Percentiles rank a stretch among this genome's conserved stretches.
phyloP scores from a whole-genome alignment of 2,797 vertebrate genomes.

The Danio jaintianensis region DNA sequence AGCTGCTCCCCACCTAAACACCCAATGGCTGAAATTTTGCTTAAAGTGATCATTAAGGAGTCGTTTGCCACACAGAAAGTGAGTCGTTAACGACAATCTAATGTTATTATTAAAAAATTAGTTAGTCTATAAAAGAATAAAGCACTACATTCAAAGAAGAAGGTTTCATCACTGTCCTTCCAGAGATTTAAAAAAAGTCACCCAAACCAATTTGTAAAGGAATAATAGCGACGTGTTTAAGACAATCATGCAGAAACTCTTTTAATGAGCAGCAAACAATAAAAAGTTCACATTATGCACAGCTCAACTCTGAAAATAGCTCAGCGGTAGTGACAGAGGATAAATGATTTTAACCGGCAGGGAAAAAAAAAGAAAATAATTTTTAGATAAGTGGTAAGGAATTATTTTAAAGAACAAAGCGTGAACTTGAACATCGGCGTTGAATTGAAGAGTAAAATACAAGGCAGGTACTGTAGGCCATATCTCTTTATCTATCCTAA shows the following conservation, averaged over 20 bases:
- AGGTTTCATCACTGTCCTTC: neutral
- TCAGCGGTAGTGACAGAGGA: neutral
- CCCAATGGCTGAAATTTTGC: neutral
- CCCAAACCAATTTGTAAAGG: slow-evolving; percentile 3
- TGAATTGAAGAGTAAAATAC: neutral
- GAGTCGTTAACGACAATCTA: neutral
- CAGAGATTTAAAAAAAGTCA: neutral
- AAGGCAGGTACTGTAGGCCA: neutral
- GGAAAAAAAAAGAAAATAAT: neutral
- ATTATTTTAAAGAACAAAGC: slow-evolving; percentile 34
- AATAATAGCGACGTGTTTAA: slow-evolving; percentile 5
- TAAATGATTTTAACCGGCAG: slow-evolving; percentile 28
- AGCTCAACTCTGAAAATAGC: slow-evolving; percentile 16
- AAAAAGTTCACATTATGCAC: slow-evolving; percentile 17
- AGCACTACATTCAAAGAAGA: slow-evolving; percentile 3
- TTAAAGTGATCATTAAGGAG: slow-evolving; percentile 2
- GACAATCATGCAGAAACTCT: slow-evolving; percentile 12
- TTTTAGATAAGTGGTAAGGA: neutral
- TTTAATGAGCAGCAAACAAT: slow-evolving; percentile 33
- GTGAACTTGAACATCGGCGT: neutral
- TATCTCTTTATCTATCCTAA: slow-evolving; percentile 18
- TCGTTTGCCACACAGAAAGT: neutral
- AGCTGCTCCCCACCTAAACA: neutral
- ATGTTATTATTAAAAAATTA: slow-evolving; percentile 6
- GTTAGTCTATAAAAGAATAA: slow-evolving; percentile 12